Percentiles rank a stretch among this genome's conserved stretches.
Conservation (phyloP, 2,797 vertebrate species). For the Chelonia mydas region DNA sequence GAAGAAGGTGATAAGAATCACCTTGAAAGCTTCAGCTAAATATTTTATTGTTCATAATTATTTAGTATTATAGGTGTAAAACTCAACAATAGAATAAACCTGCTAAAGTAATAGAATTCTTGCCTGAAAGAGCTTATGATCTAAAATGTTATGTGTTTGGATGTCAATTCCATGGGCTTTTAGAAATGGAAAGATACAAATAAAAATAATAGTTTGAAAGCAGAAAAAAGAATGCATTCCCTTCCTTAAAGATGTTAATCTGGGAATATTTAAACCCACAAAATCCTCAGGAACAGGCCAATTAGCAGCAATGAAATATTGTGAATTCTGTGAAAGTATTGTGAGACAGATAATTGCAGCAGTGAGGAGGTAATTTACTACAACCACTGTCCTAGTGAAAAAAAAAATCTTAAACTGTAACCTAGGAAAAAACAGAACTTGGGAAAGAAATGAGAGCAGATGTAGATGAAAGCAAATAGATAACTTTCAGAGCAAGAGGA, state of each 20-base stretch:
- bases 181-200: not conserved
- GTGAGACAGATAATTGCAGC: not conserved
- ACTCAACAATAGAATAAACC: not conserved
- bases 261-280: not conserved
- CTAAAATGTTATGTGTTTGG: not conserved
- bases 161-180: not conserved
- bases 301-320: not conserved
- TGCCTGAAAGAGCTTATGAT: not conserved
- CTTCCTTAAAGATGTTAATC: not conserved
- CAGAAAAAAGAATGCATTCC: not conserved
- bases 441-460: not conserved
- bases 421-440: not conserved
- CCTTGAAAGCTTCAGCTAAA: not conserved
- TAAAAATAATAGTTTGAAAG: not conserved
- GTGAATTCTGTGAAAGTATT: not conserved
- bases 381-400: not conserved
- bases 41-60: not conserved
- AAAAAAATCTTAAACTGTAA: not conserved
- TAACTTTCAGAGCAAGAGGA: not conserved
- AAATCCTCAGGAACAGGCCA: not conserved
- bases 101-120: not conserved
- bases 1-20: not conserved
- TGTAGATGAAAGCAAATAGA: not conserved
- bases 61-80: not conserved
- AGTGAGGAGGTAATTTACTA: not conserved